Evolutionary conservation across 1,140 invertebrate species (phyloP), one percentile per base, ranked within the genome.

Genomic region (Melitaea cinxia): DNA sequence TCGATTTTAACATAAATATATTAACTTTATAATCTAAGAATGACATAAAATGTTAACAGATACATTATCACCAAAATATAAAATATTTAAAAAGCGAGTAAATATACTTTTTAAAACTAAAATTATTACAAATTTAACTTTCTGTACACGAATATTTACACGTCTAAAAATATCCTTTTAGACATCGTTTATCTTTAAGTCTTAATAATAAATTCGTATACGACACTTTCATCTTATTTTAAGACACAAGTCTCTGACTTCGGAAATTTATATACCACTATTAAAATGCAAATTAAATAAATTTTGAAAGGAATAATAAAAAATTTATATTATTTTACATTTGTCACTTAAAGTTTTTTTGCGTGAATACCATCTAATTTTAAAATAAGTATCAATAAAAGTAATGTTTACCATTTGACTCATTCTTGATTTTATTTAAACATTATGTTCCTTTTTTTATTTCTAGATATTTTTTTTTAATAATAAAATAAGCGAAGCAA

Each of bases 91-190:
- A 15, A 39, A 39, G 35, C 35, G 14, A 39, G 14, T 39, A 39
- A 39, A 39, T 39, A 39, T 15, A 39, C n/a, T n/a, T 39, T 10
- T 47, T 47, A 23, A 17, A 47, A 47, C 2, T 24, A 21, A 17
- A 47, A 47, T 47, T 4, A 17, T 21, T 23, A 47, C 42, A 47
- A 47, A 33, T 23, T 47, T 23, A 23, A 47, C 19, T 10, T 39
- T 39, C 19, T 39, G 9, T 21, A 45, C 42, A 47, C 21, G 7
- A 21, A 21, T 47, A 47, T 47, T 47, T 47, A 47, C 19, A 47
- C 4, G 9, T n/a, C 14, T 47, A 47, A 47, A 47, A n/a, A 23
- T 21, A 21, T 12, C 9, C n/a, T 47, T 12, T 23, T 19, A 39
- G 21, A 23, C 12, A 24, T 21, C 3, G 5, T 47, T 12, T 7